Percentiles rank a stretch among this genome's conserved stretches.
Conservation (phyloP, 2,797 vertebrate genomes). For the Pseudotriccus pelzelni region DNA sequence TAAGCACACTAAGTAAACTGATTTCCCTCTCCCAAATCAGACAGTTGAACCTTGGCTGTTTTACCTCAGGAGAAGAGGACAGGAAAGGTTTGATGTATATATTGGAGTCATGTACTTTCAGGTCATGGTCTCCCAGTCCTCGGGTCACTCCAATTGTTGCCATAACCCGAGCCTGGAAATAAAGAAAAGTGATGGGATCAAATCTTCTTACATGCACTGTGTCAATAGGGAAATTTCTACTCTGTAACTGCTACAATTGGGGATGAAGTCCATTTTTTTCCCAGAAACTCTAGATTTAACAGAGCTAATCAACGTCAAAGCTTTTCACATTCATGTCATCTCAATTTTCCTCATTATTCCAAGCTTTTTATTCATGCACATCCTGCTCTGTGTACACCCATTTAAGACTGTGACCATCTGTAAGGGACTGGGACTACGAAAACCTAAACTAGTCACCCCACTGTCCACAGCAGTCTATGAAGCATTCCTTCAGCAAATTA, state of each 20-base stretch:
- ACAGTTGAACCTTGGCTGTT: not conserved
- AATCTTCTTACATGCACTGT: not conserved
- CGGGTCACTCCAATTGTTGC: constrained; percentile 97
- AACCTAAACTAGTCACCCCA: not conserved
- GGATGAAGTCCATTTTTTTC: not conserved
- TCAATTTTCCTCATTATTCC: not conserved
- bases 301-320: not conserved
- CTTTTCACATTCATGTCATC: not conserved
- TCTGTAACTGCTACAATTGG: not conserved
- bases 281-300: not conserved
- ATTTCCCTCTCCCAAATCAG: not conserved
- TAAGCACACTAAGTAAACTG: not conserved
- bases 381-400: not conserved
- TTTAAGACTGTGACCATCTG: not conserved
- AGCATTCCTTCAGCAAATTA: not conserved
- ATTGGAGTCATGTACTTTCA: constrained; percentile 97
- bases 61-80: constrained; percentile 95
- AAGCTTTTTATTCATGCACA: not conserved
- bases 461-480: not conserved
- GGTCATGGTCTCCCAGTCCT: constrained; percentile 94
- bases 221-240: not conserved
- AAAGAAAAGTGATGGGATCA: constrained; percentile 7
- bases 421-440: not conserved
- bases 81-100: constrained; percentile 98
- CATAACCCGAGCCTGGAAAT: constrained; percentile 90